Evolutionary conservation across 92 coral and sea anemone species (phyloP), one percentile per base, ranked within the genome.

Genomic region (Palythoa caribaeorum): DNA sequence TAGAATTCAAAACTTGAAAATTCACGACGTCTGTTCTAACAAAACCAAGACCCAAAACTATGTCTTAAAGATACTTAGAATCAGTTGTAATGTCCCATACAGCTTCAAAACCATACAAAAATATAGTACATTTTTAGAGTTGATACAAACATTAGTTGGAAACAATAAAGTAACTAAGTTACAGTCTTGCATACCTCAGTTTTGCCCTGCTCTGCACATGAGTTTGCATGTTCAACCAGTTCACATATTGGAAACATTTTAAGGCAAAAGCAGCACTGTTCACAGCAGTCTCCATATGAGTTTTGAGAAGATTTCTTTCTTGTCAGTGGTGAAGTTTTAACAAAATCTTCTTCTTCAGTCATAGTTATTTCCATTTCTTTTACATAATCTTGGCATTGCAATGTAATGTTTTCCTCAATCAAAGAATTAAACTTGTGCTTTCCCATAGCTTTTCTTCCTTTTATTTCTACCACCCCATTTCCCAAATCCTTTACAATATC

Each of bases 231-330:
- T 36, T 90, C 88, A 70, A 90, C 93, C 59, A 90, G 88, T 2
- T 60, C 76, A 68, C 70, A 73, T 2, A 90, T 86, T 40, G 93
- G 77, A 71, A 90, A 90, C 93, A 87, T 87, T 68, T 81, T 80
- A 14, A 87, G 79, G 80, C 93, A 90, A 80, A 71, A 73, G 44
- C 76, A 73, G 47, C 93, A 90, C 37, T 90, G 93, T 60, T 90
- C 93, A 19, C 87, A 83, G 28, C 93, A 90, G 14, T 87, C 91
- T 52, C 59, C 55, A 48, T 90, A 90, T 0, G 93, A 90, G 20
- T 70, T 84, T 53, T 87, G 72, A 2, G 91, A 90, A 3, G 93
- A 87, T 28, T 74, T 50, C 28, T 72, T 80, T 21, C 87, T 54
- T n/a, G 75, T 59, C n/a, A 89, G 37, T 44, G 13, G 17, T 53